Percentiles rank a stretch among this genome's conserved stretches.
phyloP scores from a whole-genome alignment of 2,113 vertebrate genomes.

The Chloroceryle aenea region DNA sequence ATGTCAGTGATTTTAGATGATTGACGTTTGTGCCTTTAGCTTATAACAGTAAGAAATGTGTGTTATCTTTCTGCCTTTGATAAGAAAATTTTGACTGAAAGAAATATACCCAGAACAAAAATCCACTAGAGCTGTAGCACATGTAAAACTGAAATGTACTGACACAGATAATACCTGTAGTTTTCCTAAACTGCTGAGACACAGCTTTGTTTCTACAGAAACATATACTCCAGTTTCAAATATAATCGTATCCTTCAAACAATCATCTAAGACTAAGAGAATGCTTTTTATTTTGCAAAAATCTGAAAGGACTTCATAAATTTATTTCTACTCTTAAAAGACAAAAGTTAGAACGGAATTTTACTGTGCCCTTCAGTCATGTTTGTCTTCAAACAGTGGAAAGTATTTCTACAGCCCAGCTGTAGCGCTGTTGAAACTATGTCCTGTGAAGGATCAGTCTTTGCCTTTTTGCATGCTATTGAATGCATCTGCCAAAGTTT shows the following conservation, averaged over 20 bases:
- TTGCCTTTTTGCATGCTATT: background rate
- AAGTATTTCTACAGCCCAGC: background rate
- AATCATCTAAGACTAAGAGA: background rate
- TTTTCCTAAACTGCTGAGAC: background rate
- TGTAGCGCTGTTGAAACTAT: background rate
- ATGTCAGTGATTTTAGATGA: constrained; percentile 49
- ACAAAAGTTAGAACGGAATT: background rate
- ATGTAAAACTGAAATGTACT: background rate
- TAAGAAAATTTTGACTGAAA: constrained; percentile 21
- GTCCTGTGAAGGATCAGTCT: background rate
- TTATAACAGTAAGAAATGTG: constrained; percentile 54
- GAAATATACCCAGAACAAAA: constrained; percentile 4
- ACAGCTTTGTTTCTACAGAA: background rate
- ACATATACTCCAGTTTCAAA: background rate
- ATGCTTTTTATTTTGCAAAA: background rate
- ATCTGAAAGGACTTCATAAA: background rate
- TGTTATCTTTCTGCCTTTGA: constrained; percentile 7
- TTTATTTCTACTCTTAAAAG: background rate
- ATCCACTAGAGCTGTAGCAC: background rate
- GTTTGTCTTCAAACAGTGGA: background rate
- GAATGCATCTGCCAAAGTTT: background rate
- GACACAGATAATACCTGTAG: background rate
- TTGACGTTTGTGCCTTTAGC: constrained; percentile 31
- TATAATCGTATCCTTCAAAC: background rate
- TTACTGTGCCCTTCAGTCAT: background rate